Percentiles rank a stretch among this genome's conserved stretches.
Conservation (phyloP, 2,888 invertebrate species). For the Chrysomela aeneicollis region DNA sequence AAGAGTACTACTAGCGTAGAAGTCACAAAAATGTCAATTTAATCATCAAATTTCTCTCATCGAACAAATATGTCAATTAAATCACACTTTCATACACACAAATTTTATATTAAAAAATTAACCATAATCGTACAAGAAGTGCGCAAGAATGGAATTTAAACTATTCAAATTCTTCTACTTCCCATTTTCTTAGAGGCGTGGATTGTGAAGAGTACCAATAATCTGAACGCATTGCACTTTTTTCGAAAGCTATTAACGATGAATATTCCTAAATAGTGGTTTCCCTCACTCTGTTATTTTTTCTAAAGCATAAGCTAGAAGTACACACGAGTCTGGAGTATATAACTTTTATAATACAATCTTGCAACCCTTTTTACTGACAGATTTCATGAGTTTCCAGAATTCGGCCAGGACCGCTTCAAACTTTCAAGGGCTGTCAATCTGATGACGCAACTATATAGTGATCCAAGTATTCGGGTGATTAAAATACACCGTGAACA, state of each 20-base stretch:
- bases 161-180: conserved; percentile 37
- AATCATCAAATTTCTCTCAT: conserved; percentile 42
- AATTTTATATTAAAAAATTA: conserved; percentile 44
- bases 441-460: too few relatives aligned
- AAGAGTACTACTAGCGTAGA: conserved; percentile 48
- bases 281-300: conserved; percentile 52
- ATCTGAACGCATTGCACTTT: conserved; percentile 53
- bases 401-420: not conserved
- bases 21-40: conserved; percentile 42
- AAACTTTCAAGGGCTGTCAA: not conserved
- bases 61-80: conserved; percentile 43
- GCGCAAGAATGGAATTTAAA: conserved; percentile 45
- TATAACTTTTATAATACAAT: conserved; percentile 27
- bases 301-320: conserved; percentile 58
- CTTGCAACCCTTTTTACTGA: conserved; percentile 33
- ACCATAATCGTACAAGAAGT: conserved; percentile 44
- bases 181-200: conserved; percentile 37
- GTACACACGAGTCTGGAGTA: conserved; percentile 44
- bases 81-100: conserved; percentile 45
- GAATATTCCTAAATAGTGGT: conserved; percentile 50
- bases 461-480: too few relatives aligned
- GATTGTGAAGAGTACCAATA: conserved; percentile 36
- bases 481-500: too few relatives aligned
- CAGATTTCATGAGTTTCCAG: conserved; percentile 20
- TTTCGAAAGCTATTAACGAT: conserved; percentile 52